Evolutionary conservation across 2,113 vertebrate species (phyloP).

Genomic region (Sminthopsis crassicaudata): DNA sequence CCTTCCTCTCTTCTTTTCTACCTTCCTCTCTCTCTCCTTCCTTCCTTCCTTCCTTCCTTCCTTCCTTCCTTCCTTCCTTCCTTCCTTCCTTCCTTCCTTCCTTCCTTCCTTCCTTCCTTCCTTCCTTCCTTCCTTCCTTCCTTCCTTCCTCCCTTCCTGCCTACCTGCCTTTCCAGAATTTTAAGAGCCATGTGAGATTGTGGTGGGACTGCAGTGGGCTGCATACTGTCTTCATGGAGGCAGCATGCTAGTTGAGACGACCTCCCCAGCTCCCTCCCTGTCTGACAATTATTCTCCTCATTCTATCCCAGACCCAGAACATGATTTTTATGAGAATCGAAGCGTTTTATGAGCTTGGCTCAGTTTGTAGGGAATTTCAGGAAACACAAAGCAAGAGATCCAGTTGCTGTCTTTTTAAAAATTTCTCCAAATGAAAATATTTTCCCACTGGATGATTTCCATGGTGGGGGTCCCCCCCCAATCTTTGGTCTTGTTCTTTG

Average conservation of each 20-base stretch:
- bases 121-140: background rate
- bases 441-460: background rate
- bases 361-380: conserved; percentile 25
- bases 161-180: background rate
- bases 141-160: background rate
- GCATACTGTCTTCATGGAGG: background rate
- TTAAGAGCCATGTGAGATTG: conserved; percentile 8
- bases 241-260: background rate
- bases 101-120: no score
- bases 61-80: no score
- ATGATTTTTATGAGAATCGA: background rate
- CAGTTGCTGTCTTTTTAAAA: background rate
- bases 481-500: background rate
- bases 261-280: background rate
- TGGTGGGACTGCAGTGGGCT: background rate
- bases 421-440: conserved; percentile 46
- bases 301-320: conserved; percentile 20
- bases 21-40: no score
- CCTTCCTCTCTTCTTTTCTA: background rate
- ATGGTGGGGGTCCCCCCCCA: conserved; percentile 3
- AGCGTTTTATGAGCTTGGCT: background rate
- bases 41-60: no score
- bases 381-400: conserved; percentile 28
- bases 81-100: no score
- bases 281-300: background rate